phyloP scores from a whole-genome alignment of 2,113 vertebrate genomes.

The Neodon shergylaensis region DNA sequence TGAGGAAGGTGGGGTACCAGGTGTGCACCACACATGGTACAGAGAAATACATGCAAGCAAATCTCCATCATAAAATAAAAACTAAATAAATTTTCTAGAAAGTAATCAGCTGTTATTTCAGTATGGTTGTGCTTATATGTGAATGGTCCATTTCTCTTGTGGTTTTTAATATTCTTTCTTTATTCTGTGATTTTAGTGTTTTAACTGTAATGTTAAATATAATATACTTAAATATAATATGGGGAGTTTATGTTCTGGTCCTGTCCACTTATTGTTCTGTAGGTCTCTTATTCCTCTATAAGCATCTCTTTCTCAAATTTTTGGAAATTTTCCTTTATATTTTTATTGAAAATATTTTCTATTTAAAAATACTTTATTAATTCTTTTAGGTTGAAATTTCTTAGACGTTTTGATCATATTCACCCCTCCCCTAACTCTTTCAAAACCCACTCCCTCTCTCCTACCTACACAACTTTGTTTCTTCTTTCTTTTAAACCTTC shows the following conservation, averaged over 20 bases:
- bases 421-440: background rate
- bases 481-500: background rate
- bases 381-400: background rate
- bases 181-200: background rate
- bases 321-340: background rate
- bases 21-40: background rate
- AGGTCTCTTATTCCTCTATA: background rate
- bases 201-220: background rate
- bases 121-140: background rate
- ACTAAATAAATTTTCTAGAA: background rate
- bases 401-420: background rate
- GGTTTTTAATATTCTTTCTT: background rate
- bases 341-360: background rate
- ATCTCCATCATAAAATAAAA: background rate
- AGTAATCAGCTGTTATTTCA: background rate
- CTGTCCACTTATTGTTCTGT: background rate
- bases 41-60: background rate
- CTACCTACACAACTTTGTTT: background rate
- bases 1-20: background rate
- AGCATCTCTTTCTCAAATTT: background rate
- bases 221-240: background rate
- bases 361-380: background rate
- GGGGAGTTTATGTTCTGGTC: background rate
- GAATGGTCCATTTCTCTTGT: background rate
- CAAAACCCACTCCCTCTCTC: background rate